Conservation (phyloP, 2,797 vertebrate genomes). For the Octomys mimax region DNA sequence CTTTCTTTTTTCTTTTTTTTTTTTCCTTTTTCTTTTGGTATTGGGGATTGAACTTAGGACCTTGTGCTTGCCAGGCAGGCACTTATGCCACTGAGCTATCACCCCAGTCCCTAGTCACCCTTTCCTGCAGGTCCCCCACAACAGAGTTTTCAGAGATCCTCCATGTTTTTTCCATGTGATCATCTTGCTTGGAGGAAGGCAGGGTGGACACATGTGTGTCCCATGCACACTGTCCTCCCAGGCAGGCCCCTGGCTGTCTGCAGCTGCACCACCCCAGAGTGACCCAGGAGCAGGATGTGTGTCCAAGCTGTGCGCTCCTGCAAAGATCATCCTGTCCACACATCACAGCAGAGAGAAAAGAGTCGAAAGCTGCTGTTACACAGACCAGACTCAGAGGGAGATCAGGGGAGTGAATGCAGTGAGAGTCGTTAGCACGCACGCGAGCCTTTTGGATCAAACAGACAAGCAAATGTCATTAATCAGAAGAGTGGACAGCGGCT, state of each 20-base stretch:
- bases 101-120: too few species aligned
- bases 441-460: conserved; percentile 13
- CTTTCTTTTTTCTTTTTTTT: too few species aligned
- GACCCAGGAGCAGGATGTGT: neutral
- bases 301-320: neutral
- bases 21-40: neutral
- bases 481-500: neutral
- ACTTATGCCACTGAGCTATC: too few species aligned
- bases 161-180: neutral
- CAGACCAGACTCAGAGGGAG: conserved; percentile 13
- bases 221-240: neutral
- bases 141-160: neutral
- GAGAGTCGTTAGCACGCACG: neutral
- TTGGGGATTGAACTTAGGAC: too few species aligned
- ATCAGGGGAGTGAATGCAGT: neutral
- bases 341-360: neutral
- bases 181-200: neutral
- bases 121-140: neutral
- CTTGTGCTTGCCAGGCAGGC: too few species aligned
- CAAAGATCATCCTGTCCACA: neutral
- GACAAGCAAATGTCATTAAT: neutral
- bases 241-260: neutral
- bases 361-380: neutral
- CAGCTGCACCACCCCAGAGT: neutral
- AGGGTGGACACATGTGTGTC: neutral